Evolutionary conservation across 2,797 vertebrate species (phyloP), one percentile per base, ranked within the genome.

Genomic region (Cyclopterus lumpus): DNA sequence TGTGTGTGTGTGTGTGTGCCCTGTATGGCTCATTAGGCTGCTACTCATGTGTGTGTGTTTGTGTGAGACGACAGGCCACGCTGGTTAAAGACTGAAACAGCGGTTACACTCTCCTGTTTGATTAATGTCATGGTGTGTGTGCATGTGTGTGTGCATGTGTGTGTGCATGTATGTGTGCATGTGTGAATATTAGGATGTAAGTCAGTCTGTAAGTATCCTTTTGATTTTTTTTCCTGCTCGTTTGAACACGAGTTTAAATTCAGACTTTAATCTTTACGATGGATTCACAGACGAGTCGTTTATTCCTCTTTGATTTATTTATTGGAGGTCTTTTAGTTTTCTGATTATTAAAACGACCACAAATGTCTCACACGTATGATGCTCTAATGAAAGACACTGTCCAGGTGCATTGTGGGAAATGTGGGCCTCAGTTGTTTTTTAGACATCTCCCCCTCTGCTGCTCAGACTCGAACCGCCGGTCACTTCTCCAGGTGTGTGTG

Each of bases 11-110:
- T 49, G 61, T 71, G 75, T 70, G 58, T 61, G 71, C 63, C 67
- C 48, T 53, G 49, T 53, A 53, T 53, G 49, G 49, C 49, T 53
- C 49, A 53, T 53, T 53, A 53, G 49, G 49, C 24, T 24, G 22
- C n/a, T n/a, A n/a, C n/a, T n/a, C n/a, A 22, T 64, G 44, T 59
- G 38, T 60, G 32, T 55, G 60, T 60, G 36, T 26, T 83, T 58
- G 65, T 77, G 73, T 59, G 68, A 76, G 69, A 72, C 71, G 69
- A 84, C 73, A 75, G 77, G 82, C 73, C 80, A 68, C 48, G 40
- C 67, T 84, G 88, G 89, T 91, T 91, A 91, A 93, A 90, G 77
- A 89, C 90, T 82, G 83, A 49, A 81, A 84, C 76, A 73, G 79
- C 38, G 79, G 88, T 86, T 85, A 87, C 85, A 83, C 88, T 79